phyloP scores from a whole-genome alignment of 2,113 vertebrate species.

The Ammodytes dubius region DNA sequence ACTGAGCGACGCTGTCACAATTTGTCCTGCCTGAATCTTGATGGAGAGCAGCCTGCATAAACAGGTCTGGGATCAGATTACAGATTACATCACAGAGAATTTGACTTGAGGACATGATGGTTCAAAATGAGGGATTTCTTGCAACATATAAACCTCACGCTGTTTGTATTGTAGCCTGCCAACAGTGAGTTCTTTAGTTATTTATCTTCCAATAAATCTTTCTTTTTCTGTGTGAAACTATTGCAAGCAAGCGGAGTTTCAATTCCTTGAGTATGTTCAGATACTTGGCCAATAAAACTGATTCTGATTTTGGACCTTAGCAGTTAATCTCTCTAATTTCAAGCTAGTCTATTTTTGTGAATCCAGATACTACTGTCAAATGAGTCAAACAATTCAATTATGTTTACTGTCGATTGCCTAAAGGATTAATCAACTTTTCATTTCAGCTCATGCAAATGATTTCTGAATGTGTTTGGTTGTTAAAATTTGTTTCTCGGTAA shows the following conservation, averaged over 20 bases:
- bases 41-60: background rate
- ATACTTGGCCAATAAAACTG: no score
- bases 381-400: background rate
- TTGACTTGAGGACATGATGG: background rate
- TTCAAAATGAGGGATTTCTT: background rate
- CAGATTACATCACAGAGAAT: background rate
- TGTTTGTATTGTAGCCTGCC: background rate
- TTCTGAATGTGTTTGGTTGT: background rate
- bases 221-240: no score
- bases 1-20: slow-evolving; percentile 52
- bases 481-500: background rate
- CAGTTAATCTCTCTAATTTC: no score
- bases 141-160: background rate
- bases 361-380: background rate
- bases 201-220: no score
- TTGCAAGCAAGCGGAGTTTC: no score
- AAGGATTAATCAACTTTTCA: background rate
- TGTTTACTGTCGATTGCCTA: background rate
- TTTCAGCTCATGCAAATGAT: background rate
- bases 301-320: no score
- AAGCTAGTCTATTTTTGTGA: no score
- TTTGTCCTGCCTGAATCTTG: slow-evolving; percentile 18
- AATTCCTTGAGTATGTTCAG: no score
- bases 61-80: slow-evolving; percentile 28
- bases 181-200: background rate